A percentile compares a stretch with the other conserved stretches of the same genome.
Conservation (phyloP, 2,113 vertebrate species). For the Erythrolamprus reginae region DNA sequence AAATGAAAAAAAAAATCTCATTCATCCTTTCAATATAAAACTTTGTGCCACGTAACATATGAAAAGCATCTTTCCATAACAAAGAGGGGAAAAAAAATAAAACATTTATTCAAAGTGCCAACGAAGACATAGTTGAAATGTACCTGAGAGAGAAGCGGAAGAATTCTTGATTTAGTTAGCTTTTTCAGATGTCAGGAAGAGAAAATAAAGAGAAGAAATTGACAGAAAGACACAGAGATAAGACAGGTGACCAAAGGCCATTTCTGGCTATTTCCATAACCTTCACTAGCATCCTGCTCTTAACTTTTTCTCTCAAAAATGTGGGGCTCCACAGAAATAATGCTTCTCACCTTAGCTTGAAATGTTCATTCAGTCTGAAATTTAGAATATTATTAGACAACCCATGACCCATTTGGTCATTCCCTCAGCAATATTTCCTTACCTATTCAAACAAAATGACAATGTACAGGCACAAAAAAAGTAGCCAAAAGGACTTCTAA, state of each 20-base stretch:
- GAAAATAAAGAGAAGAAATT: not conserved
- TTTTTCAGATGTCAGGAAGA: not conserved
- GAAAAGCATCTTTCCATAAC: not conserved
- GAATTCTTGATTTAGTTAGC: not conserved
- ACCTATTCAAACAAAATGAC: not conserved
- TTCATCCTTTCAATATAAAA: not conserved
- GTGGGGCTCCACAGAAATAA: not conserved
- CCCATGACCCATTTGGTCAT: not conserved
- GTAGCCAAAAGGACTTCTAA: not conserved
- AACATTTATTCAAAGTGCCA: not conserved
- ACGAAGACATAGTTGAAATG: not conserved
- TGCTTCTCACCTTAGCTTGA: not conserved
- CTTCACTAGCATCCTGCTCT: not conserved
- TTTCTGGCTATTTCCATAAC: not conserved
- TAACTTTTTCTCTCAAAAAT: not conserved
- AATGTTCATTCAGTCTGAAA: not conserved
- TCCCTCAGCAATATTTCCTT: not conserved
- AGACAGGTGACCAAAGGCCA: not conserved
- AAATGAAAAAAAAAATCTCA: not conserved
- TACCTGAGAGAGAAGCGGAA: not conserved
- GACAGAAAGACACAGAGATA: not conserved
- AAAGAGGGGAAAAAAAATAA: not conserved
- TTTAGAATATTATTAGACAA: not conserved
- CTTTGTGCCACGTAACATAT: not conserved
- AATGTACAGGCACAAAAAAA: not conserved